Percentiles rank a stretch among this genome's conserved stretches.
phyloP scores from a whole-genome alignment of 1,140 invertebrate genomes.

The Hydropsyche tenuis region DNA sequence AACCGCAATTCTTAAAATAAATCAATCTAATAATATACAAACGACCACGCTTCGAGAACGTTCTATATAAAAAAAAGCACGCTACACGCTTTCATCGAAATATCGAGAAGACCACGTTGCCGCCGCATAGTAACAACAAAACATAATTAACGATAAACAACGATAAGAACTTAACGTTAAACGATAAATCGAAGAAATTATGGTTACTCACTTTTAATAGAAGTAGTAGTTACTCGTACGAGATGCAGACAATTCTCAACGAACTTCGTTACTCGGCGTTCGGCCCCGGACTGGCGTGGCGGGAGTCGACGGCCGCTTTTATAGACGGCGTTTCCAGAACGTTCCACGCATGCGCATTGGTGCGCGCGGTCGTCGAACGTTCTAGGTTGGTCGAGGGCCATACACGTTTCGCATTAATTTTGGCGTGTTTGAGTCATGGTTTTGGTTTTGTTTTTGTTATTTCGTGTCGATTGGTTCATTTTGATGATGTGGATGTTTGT shows the following conservation, averaged over 20 bases:
- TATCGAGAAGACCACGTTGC: no score
- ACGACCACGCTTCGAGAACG: no score
- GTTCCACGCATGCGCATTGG: conserved; percentile 34
- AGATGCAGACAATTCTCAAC: conserved; percentile 1
- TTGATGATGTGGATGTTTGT: no score
- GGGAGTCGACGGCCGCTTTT: conserved; percentile 3
- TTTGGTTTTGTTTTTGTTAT: no score
- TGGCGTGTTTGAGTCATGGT: not conserved
- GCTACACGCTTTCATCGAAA: no score
- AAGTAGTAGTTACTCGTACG: not conserved
- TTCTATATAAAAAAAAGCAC: no score
- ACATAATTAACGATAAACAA: no score
- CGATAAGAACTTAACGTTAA: no score
- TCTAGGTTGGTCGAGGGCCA: not conserved
- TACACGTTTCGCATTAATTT: not conserved
- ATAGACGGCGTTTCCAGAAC: conserved; percentile 47
- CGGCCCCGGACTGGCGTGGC: conserved; percentile 21
- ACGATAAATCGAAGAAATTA: not conserved
- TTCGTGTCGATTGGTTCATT: no score
- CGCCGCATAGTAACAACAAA: no score
- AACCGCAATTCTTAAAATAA: no score
- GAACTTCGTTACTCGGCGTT: not conserved
- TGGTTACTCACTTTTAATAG: conserved; percentile 3
- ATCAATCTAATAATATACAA: no score
- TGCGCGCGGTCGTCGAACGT: conserved; percentile 27